Percentiles rank a stretch among this genome's conserved stretches.
These are phyloP conservation scores for Oreotrochilus melanogaster DNA, from an alignment of 2,113 vertebrate species.

Conservation along the genomic window DNA sequence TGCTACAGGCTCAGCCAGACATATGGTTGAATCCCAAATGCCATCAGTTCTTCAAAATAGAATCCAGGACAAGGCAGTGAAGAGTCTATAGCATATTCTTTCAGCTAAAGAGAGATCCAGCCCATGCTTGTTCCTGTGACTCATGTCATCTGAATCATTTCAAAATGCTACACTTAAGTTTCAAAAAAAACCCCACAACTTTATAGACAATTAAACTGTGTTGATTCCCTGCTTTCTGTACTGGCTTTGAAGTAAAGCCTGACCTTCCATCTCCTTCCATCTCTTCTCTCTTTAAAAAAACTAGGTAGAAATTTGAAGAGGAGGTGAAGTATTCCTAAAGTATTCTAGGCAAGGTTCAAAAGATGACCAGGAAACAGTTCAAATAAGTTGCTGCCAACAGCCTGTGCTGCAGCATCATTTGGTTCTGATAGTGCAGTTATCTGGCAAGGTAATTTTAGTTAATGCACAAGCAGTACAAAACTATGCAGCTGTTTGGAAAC, in stretches of 20 bases:
- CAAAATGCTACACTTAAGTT: background rate
- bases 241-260: background rate
- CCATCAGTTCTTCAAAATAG: conserved; percentile 47
- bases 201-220: background rate
- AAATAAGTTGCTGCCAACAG: background rate
- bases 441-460: background rate
- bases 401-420: background rate
- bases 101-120: conserved; percentile 18
- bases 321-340: background rate
- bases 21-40: conserved; percentile 48
- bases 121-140: conserved; percentile 46
- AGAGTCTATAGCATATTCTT: conserved; percentile 42
- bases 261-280: conserved; percentile 7
- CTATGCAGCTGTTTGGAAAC: conserved; percentile 43
- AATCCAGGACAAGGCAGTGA: conserved; percentile 54
- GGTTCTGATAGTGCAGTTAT: background rate
- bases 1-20: conserved; percentile 4
- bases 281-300: background rate
- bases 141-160: conserved; percentile 52
- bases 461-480: conserved; percentile 18
- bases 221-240: background rate
- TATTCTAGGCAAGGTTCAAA: background rate
- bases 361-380: background rate
- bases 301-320: background rate
- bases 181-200: background rate